Conservation (phyloP, 1,140 invertebrate genomes). For the Euwallacea fornicatus region DNA sequence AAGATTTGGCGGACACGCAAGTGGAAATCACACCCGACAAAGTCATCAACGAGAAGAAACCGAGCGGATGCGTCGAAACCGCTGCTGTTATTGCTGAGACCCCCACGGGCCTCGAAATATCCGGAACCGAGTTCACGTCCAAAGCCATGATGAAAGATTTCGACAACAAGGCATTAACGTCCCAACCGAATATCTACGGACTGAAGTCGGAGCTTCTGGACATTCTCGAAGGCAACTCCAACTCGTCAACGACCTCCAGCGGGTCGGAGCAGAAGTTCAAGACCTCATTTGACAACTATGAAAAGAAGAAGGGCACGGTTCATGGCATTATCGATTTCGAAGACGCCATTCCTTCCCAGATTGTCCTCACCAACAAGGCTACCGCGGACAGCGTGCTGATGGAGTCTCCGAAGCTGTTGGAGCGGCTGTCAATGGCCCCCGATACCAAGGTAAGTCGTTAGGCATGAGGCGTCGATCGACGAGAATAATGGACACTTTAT, state of each 20-base stretch:
- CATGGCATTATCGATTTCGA: constrained; percentile 44
- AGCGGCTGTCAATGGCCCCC: constrained; percentile 37
- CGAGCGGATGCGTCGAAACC: constrained; percentile 24
- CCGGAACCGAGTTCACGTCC: constrained; percentile 33
- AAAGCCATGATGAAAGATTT: constrained; percentile 36
- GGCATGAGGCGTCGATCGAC: background rate
- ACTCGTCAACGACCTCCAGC: constrained; percentile 28
- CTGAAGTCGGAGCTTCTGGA: constrained; percentile 33
- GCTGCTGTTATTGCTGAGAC: background rate
- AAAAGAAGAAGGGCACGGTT: constrained; percentile 26
- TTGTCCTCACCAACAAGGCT: constrained; percentile 41
- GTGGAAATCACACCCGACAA: constrained; percentile 49
- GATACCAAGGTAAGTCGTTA: constrained; percentile 26
- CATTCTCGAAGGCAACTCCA: constrained; percentile 42
- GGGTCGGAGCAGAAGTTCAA: constrained; percentile 28
- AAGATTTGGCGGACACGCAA: constrained; percentile 50
- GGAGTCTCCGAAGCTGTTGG: constrained; percentile 42
- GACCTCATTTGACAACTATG: constrained; percentile 22
- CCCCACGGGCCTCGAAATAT: background rate
- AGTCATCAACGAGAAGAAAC: constrained; percentile 43
- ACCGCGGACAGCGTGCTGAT: constrained; percentile 27
- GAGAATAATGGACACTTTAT: background rate
- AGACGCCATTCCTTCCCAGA: constrained; percentile 46
- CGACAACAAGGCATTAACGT: constrained; percentile 13
- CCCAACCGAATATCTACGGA: constrained; percentile 30